phyloP scores from a whole-genome alignment of 1,140 invertebrate genomes.

The Scaptodrosophila lebanonensis region DNA sequence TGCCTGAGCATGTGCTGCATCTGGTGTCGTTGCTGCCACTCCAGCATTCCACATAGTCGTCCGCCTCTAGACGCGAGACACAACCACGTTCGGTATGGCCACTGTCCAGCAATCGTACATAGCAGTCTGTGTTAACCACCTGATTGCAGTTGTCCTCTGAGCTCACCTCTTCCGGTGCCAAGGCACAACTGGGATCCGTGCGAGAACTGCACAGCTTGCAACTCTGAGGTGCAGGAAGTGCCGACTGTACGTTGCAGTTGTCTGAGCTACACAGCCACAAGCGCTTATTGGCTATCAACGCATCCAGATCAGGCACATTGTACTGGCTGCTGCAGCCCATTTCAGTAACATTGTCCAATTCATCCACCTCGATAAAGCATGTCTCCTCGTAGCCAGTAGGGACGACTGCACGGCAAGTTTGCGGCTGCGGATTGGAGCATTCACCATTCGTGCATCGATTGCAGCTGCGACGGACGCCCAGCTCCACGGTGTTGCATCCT shows the following conservation, averaged over 20 bases:
- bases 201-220: conserved; percentile 59
- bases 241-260: conserved; percentile 54
- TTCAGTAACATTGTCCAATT: conserved; percentile 21
- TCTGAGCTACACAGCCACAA: conserved; percentile 61
- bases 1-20: conserved; percentile 44
- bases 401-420: conserved; percentile 52
- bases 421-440: conserved; percentile 36
- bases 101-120: conserved; percentile 43
- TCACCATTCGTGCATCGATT: conserved; percentile 48
- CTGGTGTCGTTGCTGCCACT: conserved; percentile 29
- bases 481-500: conserved; percentile 45
- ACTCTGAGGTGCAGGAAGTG: conserved; percentile 23
- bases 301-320: conserved; percentile 45
- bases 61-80: conserved; percentile 37
- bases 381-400: conserved; percentile 30
- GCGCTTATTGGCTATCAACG: conserved; percentile 33
- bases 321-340: conserved; percentile 62
- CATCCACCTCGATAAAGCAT: conserved; percentile 58
- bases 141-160: conserved; percentile 26
- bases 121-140: conserved; percentile 54
- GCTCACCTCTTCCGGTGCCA: conserved; percentile 12
- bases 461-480: conserved; percentile 55
- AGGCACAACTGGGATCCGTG: conserved; percentile 48
- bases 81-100: conserved; percentile 70
- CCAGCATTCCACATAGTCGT: conserved; percentile 47